Base-by-base conservation (phyloP, 2,888 invertebrate genomes). In the Patella pellucida region DNA sequence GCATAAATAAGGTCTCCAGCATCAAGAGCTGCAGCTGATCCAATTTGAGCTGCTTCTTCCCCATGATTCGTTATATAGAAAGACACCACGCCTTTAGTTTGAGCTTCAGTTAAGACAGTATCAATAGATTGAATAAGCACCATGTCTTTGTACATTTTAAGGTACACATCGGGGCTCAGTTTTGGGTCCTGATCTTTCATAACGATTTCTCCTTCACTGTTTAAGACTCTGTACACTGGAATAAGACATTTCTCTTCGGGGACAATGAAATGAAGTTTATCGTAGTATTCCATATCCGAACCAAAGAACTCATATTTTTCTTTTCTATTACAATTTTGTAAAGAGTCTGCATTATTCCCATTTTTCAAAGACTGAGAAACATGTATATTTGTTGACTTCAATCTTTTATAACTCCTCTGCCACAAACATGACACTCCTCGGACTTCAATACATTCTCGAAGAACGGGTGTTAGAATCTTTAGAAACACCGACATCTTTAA, bases 61-160 rank as follows among this genome's bases (percentile, higher is more conserved):
- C 99, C 99, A 87, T 95, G 96, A 91, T 96, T 98, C 0, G 99
- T 99, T 98, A 99, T 98, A 91, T 99, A 99, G 92, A 99, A 99
- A 0, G 98, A 98, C 85, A 99, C 99, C 77, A 99, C 94, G 0
- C 99, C 98, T 92, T 98, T 98, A 89, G 94, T 89, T 91, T 98
- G 98, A 74, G 98, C 97, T 91, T 99, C 99, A 85, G 99, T 99
- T 75, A 99, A 91, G 85, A 99, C 96, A 89, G 96, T 95, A 90
- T 99, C 99, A 96, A 99, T 95, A 19, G 95, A 94, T 87, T 95
- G 96, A 14, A 99, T 91, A 74, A 95, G 92, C 0, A 95, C 93
- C 99, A 99, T 99, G 74, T 95, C 94, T 86, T 94, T 94, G 91
- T 98, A 99, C 96, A 99, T 97, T 92, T 96, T 95, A 7, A 95